These are phyloP conservation scores for Chrysolina americana DNA, from an alignment of 2,888 invertebrate genomes.

Conservation along the genomic window DNA sequence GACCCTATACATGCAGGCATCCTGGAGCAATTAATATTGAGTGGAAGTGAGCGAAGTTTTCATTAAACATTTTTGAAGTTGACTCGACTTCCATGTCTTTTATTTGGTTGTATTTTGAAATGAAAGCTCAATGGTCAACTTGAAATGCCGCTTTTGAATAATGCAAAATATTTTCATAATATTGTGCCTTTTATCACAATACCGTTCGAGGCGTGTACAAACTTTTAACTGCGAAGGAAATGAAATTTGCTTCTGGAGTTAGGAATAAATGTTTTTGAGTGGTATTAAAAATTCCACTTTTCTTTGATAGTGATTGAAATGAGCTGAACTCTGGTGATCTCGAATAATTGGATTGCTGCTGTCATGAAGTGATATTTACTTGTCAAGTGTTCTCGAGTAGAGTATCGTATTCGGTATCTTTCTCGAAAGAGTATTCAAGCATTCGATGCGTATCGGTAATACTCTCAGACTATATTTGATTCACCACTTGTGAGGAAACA, in stretches of 20 bases:
- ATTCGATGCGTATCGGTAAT: no score
- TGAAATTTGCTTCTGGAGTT: conserved; percentile 55
- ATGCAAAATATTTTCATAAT: conserved; percentile 57
- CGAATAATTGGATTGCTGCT: neutral
- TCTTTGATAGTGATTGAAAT: neutral
- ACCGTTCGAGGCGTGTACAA: conserved; percentile 56
- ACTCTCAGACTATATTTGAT: no score
- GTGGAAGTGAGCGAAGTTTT: conserved; percentile 63
- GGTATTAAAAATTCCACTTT: conserved; percentile 38
- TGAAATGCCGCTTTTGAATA: conserved; percentile 53
- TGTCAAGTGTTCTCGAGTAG: neutral
- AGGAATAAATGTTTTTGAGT: conserved; percentile 52
- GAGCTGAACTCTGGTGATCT: neutral
- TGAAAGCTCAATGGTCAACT: conserved; percentile 58
- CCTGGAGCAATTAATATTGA: conserved; percentile 63
- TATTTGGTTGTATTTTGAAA: conserved; percentile 59
- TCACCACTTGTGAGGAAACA: no score
- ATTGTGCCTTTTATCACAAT: conserved; percentile 56
- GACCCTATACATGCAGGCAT: conserved; percentile 51
- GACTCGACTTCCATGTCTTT: conserved; percentile 58
- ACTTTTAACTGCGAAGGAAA: conserved; percentile 59
- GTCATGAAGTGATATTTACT: neutral
- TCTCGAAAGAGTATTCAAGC: no score
- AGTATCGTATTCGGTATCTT: neutral
- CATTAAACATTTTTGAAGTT: conserved; percentile 61